phyloP scores from a whole-genome alignment of 2,888 invertebrate genomes.

The Torymus tubicola region DNA sequence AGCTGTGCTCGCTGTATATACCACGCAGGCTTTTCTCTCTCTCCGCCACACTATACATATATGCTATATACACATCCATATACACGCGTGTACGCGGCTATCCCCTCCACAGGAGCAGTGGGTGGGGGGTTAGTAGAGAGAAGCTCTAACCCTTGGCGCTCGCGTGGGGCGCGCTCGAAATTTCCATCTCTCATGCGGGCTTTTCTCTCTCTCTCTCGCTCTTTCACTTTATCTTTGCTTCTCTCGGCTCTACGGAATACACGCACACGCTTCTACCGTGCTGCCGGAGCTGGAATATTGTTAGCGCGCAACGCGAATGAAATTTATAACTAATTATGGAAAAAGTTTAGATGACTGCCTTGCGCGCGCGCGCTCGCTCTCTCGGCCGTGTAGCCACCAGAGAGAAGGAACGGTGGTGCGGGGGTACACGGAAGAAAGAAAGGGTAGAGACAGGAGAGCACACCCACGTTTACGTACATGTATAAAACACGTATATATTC shows the following conservation, averaged over 20 bases:
- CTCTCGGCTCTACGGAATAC: conserved; percentile 31
- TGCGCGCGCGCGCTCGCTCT: not conserved
- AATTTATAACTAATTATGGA: conserved; percentile 75
- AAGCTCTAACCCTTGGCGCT: conserved; percentile 51
- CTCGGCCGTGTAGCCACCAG: not conserved
- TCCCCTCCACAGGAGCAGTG: not conserved
- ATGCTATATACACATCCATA: not conserved
- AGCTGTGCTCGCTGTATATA: not conserved
- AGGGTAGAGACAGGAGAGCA: not conserved
- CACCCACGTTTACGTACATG: not conserved
- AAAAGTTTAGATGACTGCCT: conserved; percentile 71
- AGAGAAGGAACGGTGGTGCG: not conserved
- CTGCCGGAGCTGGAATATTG: conserved; percentile 67
- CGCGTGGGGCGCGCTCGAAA: conserved; percentile 45
- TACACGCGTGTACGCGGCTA: not conserved
- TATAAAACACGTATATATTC: not conserved
- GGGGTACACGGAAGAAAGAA: not conserved
- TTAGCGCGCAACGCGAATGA: conserved; percentile 70
- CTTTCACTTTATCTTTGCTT: conserved; percentile 25
- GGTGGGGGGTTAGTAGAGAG: conserved; percentile 11
- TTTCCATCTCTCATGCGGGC: conserved; percentile 49
- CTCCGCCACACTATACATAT: too few relatives aligned
- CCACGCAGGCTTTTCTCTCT: conserved; percentile 20
- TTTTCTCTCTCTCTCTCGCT: conserved; percentile 32
- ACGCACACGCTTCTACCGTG: conserved; percentile 26